Evolutionary conservation across 2,888 invertebrate species (phyloP), one percentile per base, ranked within the genome.

Genomic region (Lithophane semibrunnea): DNA sequence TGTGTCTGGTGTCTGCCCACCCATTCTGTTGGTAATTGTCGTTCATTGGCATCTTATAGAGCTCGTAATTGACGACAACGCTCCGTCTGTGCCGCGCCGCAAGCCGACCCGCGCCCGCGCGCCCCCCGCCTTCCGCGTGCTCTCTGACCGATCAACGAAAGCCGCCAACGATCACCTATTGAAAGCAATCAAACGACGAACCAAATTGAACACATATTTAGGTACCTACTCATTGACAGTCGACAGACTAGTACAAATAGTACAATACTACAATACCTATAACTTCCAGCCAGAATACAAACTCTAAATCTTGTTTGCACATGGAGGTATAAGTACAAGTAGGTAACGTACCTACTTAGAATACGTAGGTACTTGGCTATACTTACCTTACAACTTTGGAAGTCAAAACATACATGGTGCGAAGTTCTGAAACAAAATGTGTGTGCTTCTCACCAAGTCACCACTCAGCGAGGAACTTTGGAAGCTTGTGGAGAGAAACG

Each of bases 1-100:
- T 61, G 71, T 56, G 58, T 49, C 47, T 56, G 58, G 2, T n/a
- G 42, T 44, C 70, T 52, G 71, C 80, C 77, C 82, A 80, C 82
- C 79, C 83, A 56, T 54, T 61, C 80, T 74, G 44, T 67, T 75
- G 63, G 85, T 91, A 92, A 92, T 92, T 92, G 91, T 84, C 84
- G 80, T 90, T 92, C 84, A 92, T 92, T 92, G 91, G 88, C 83
- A 88, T 84, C 87, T 88, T 85, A 90, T 88, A 37, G 91, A 90
- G 86, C 73, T 80, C 74, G 82, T 89, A 92, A 93, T 92, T 92
- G 92, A 71, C 72, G 77, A 63, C 84, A 86, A 86, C 79, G 82
- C 82, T 82, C 70, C 67, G 49, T 73, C 52, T 69, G 79, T 18
- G 63, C 58, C 76, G 67, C 61, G 64, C 63, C 75, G 82, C 77